Evolutionary conservation across 2,797 vertebrate species (phyloP), one percentile per base, ranked within the genome.

Genomic region (Poecilia gillii): DNA sequence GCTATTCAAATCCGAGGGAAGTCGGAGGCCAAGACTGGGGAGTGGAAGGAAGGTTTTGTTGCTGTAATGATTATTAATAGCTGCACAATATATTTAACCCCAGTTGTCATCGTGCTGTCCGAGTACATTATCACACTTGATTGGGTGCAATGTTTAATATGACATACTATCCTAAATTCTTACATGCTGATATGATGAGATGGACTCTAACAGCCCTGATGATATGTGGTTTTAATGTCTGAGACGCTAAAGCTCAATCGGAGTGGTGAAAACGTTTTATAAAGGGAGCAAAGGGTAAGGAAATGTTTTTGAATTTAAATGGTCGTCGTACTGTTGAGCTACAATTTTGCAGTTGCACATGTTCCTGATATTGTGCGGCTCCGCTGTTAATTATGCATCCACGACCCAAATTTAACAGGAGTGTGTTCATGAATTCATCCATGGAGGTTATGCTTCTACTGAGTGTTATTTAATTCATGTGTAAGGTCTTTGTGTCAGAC

Each of bases 1-100:
- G n/a, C 6, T 88, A 88, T 90, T 91, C 85, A 90, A 89, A 92
- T 86, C 0, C 33, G 28, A 73, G 18, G 45, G 66, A 71, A 87
- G 36, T 57, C 20, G 25, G 51, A 71, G 41, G 36, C 64, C 43
- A 53, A 46, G 41, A 46, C 31, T 57, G 46, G 45, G 47, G 78
- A 64, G 81, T 55, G 68, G 73, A 70, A 45, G 41, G 13, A 71
- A 45, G 68, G 68, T 71, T 71, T 28, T 16, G 41, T 45, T n/a
- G 12, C 13, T 16, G 13, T 8, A 16, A 79, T n/a, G 8, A 13
- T n/a, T 71, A 71, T 71, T 71, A 45, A n/a, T 45, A 45, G 68
- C 11, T 71, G 25, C 41, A 45, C 25, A 71, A 71, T 71, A 28
- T 28, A 14, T 45, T 71, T 25, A 45, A 71, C 14, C 41, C 43